Conservation (phyloP, 2,113 vertebrate species). For the Triplophysa rosa region DNA sequence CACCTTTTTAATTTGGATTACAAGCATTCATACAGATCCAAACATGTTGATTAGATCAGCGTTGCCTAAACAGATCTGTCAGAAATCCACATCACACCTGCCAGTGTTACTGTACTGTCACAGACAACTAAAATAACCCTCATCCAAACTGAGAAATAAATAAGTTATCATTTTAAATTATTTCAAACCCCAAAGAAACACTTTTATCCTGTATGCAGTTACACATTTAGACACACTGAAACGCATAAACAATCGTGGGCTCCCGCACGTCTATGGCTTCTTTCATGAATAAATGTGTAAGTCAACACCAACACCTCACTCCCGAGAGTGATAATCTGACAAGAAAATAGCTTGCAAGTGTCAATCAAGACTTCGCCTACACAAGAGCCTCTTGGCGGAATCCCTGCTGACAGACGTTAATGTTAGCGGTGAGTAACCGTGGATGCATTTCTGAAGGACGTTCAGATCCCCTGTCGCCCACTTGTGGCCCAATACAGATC, state of each 20-base stretch:
- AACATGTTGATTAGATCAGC: background rate
- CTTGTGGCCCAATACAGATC: slow-evolving; percentile 18
- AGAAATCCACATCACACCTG: slow-evolving; percentile 6
- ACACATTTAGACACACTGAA: background rate
- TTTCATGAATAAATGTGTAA: slow-evolving; percentile 58
- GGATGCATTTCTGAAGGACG: slow-evolving; percentile 47
- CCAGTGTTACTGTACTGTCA: background rate
- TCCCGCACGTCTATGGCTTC: background rate
- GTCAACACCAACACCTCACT: slow-evolving; percentile 28
- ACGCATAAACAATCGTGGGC: slow-evolving; percentile 11
- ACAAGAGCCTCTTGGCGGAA: slow-evolving; percentile 46
- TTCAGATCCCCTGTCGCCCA: slow-evolving; percentile 14
- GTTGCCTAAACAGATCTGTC: background rate
- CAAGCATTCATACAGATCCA: background rate
- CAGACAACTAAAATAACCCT: background rate
- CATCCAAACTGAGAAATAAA: slow-evolving; percentile 4
- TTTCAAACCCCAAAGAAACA: background rate
- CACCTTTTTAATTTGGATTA: too few relatives aligned
- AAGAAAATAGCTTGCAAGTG: slow-evolving; percentile 58
- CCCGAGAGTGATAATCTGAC: slow-evolving; percentile 63
- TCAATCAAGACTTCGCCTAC: slow-evolving; percentile 65
- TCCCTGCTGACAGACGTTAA: slow-evolving; percentile 58
- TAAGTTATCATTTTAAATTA: background rate
- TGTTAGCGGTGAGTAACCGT: slow-evolving; percentile 55
- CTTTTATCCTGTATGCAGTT: background rate